Evolutionary conservation across 2,113 vertebrate genomes (phyloP), one percentile per base, ranked within the genome.

Genomic region (Apodemus speciosus): DNA sequence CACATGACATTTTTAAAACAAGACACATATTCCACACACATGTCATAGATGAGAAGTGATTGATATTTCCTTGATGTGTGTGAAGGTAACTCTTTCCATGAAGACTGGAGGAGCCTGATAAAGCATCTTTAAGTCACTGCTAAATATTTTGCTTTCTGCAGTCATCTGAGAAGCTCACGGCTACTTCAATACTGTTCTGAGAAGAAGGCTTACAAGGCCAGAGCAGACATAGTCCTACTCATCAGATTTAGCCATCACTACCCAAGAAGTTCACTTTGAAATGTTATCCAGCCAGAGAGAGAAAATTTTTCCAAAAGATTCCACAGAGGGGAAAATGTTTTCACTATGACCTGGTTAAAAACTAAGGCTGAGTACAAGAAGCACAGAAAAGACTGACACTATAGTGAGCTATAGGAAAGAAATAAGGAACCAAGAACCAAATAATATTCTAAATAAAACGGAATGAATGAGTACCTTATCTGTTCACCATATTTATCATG

Each of bases 221-320:
- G 23, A 23, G 38, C 93, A 83, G 88, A 93, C 81, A 93, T 91
- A 86, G 86, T 91, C 75, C 80, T 1, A 51, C 49, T 88, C 87
- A 64, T 90, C 58, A 90, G 96, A 91, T 96, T 96, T 96, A 96
- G 96, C 91, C 51, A 95, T 25, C 1, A 0, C 87, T 85, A 88
- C 64, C 92, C 76, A 96, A 95, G 14, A 96, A 18, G 35, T 88
- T 77, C 91, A 69, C 73, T 94, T 91, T 73, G 85, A 84, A 92
- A 66, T 77, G 71, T 23, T 85, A 92, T 94, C 96, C 89, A 95
- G 91, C 84, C 85, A 94, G 35, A 94, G 75, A 81, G 60, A 94
- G 72, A 80, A 60, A 80, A 89, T 88, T 53, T 91, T 91, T 94
- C 88, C 7, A 71, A 43, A 76, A 76, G 79, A 80, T 93, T 84